Evolutionary conservation across 2,888 invertebrate genomes (phyloP), one percentile per base, ranked within the genome.

Genomic region (Drosophila birchii): DNA sequence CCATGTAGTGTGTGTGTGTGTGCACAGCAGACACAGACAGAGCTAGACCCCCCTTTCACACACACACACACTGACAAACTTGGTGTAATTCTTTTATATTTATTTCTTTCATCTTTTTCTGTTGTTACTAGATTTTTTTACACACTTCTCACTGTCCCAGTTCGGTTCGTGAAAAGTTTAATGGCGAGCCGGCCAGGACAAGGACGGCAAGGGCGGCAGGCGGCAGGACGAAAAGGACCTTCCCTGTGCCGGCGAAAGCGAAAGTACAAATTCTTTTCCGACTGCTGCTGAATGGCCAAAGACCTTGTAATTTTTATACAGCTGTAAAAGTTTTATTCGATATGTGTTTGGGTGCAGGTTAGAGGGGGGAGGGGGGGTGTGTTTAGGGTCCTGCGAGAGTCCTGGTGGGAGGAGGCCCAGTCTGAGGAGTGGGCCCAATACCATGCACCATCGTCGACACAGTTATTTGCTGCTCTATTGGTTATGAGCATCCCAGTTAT

Each of bases 61-160:
- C 58, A 34, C 34, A 69, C 53, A 74, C 68, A 64, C 63, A 64
- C 57, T 54, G 71, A 81, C 77, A 80, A 80, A 86, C 88, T 89
- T 88, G 77, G 72, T 86, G 86, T 86, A 86, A 86, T 89, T 88
- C 89, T 88, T 86, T 86, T 89, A 88, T 89, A 87, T 86, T 85
- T 86, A 86, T 86, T 89, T 86, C 87, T 88, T 89, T 89, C 86
- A 89, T 89, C 88, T 86, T 86, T 87, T 85, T 86, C 87, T 84
- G 87, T 88, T 88, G 87, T 86, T 84, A 85, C 81, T 81, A 76
- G 78, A 78, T 78, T 79, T 79, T 75, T 88, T 87, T 78, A 87
- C 80, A 72, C 74, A 63, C 68, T 77, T 70, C 66, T 75, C 78
- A 80, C 76, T 86, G 89, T 82, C 86, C 89, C 86, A 86, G 88